Conservation (phyloP, 2,113 vertebrate genomes). For the Solea solea region DNA sequence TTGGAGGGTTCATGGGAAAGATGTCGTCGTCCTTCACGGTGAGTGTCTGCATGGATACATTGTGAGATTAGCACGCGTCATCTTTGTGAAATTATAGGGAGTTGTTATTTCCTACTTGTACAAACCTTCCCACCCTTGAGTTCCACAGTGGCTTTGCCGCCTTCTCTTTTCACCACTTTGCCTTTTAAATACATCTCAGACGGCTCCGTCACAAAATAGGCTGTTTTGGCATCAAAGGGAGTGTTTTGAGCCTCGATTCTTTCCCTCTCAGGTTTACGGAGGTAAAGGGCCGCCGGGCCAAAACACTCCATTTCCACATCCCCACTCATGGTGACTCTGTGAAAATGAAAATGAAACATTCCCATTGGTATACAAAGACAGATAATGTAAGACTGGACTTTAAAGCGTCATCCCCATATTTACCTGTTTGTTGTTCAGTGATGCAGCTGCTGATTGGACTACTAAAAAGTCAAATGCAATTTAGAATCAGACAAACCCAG, state of each 20-base stretch:
- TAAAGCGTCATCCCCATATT: neutral
- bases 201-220: slow-evolving; percentile 81
- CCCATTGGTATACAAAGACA: neutral
- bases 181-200: slow-evolving; percentile 87
- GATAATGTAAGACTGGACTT: neutral
- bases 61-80: neutral
- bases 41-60: slow-evolving; percentile 57
- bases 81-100: neutral
- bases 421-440: slow-evolving; percentile 49
- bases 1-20: slow-evolving; percentile 83
- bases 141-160: slow-evolving; percentile 86
- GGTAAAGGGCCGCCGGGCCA: slow-evolving; percentile 85
- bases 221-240: slow-evolving; percentile 90
- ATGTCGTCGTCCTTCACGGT: slow-evolving; percentile 78
- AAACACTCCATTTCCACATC: slow-evolving; percentile 87
- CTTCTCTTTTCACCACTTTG: slow-evolving; percentile 81
- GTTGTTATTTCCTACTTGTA: no score
- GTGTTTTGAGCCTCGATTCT: slow-evolving; percentile 84
- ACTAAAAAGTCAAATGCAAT: slow-evolving; percentile 18
- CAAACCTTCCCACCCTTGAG: slow-evolving; percentile 79
- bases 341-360: neutral
- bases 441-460: slow-evolving; percentile 27
- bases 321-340: slow-evolving; percentile 77
- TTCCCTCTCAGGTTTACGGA: slow-evolving; percentile 89
- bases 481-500: neutral